Conservation (phyloP, 2,113 vertebrate genomes). For the Semicossyphus pulcher region DNA sequence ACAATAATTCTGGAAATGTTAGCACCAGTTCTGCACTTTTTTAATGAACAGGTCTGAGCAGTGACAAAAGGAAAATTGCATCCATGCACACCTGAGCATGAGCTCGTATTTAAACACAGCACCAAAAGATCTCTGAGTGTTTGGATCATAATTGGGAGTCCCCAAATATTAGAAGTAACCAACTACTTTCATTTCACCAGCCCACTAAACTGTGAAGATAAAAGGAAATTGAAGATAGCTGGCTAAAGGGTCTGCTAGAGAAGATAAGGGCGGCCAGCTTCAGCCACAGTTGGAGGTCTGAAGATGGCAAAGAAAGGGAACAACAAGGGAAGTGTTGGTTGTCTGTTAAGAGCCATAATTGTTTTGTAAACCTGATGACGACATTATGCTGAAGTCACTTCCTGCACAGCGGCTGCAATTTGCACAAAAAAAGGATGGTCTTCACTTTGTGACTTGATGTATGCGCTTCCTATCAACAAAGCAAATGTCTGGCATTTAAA, state of each 20-base stretch:
- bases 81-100: not conserved
- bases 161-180: not conserved
- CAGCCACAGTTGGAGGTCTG: not conserved
- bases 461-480: not conserved
- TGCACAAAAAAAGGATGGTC: not conserved
- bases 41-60: not conserved
- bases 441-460: not conserved
- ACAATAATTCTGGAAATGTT: too few relatives aligned
- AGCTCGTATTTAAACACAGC: not conserved
- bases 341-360: too few relatives aligned
- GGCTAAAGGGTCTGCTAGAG: not conserved
- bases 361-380: too few relatives aligned
- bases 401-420: too few relatives aligned
- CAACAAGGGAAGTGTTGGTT: too few relatives aligned
- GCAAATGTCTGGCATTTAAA: constrained; percentile 24
- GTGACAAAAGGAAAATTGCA: not conserved
- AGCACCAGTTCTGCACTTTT: not conserved
- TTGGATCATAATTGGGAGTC: not conserved
- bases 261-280: constrained; percentile 3
- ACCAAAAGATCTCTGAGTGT: not conserved
- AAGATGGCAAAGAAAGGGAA: not conserved
- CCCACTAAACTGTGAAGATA: not conserved
- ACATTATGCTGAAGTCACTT: too few relatives aligned
- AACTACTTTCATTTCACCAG: not conserved
- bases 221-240: not conserved